Percentiles rank a stretch among this genome's conserved stretches.
Evolutionary conservation across 2,113 vertebrate species (phyloP).

Genomic region (Tychaedon coryphoeus): DNA sequence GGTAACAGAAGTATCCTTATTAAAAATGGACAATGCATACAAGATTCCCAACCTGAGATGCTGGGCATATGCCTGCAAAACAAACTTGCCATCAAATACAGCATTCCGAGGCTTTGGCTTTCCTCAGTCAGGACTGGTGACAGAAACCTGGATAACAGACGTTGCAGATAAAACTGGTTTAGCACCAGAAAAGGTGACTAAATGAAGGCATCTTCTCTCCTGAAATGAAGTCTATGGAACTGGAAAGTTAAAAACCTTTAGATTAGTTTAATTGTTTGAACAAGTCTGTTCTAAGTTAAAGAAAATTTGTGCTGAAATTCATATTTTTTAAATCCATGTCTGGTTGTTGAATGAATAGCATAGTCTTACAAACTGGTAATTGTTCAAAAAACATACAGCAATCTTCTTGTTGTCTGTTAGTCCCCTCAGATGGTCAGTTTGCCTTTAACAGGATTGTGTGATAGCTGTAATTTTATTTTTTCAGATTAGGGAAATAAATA

Average conservation of each 20-base stretch:
- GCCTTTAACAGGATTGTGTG: not conserved
- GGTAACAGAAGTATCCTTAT: slow-evolving; percentile 76
- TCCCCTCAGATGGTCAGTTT: not conserved
- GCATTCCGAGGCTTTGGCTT: slow-evolving; percentile 85
- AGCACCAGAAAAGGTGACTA: slow-evolving; percentile 76
- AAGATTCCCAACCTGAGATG: slow-evolving; percentile 80
- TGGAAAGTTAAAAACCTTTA: not conserved
- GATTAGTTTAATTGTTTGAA: not conserved
- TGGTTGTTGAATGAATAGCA: not conserved
- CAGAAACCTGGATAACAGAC: slow-evolving; percentile 79
- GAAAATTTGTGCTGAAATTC: not conserved
- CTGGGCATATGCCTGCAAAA: slow-evolving; percentile 68
- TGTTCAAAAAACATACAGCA: not conserved
- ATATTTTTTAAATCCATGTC: not conserved
- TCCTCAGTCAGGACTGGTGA: slow-evolving; percentile 76
- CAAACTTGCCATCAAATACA: slow-evolving; percentile 84
- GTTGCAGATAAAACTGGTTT: slow-evolving; percentile 73
- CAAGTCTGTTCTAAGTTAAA: not conserved
- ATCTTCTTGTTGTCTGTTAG: not conserved
- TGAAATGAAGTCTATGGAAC: not conserved
- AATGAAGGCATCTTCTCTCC: not conserved
- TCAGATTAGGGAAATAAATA: slow-evolving; percentile 84
- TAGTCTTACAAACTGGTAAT: not conserved
- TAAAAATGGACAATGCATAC: slow-evolving; percentile 82
- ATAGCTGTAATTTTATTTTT: not conserved